Evolutionary conservation across 1,140 invertebrate genomes (phyloP), one percentile per base, ranked within the genome.

Genomic region (Rhyacophila brunnea): DNA sequence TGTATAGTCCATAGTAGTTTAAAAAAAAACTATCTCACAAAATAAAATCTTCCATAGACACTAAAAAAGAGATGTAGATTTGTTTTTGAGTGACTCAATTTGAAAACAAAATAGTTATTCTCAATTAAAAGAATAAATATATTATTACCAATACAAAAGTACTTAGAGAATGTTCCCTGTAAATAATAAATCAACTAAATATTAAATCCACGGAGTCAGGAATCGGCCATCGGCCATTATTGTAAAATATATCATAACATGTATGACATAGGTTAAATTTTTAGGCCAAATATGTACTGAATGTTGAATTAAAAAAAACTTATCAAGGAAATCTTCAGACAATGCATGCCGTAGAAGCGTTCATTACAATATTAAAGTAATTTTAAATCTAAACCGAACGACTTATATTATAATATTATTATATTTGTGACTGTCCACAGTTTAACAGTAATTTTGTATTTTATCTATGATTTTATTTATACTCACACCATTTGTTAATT

Each of bases 261-360:
- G 48, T 50, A 53, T 47, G 54, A 63, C 48, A 15, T 58, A 63
- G 61, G 61, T 46, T 63, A 63, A 62, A 54, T 58, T 52, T 62
- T 63, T 63, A 63, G 61, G 55, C 61, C 55, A 63, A 63, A 63
- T 63, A 55, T 63, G 61, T 63, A 63, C 61, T 63, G 61, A 58
- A 63, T 63, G 61, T 63, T 62, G 51, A 35, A 42, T 28, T n/a
- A n/a, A n/a, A n/a, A 28, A 28, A 28, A 28, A 46, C 5, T 49
- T 40, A 49, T 58, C 46, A 42, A 7, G 43, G 23, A 47, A 56
- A 44, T 56, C 20, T 13, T 43, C 43, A 47, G 20, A 40, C 38
- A 53, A 47, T 47, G 53, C 53, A 56, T 47, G 44, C 43, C 28
- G 34, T 56, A 56, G 53, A n/a, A 40, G 44, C 43, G 43, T 32